phyloP scores from a whole-genome alignment of 35 echinoderm and acorn worm species.

The Apostichopus japonicus region DNA sequence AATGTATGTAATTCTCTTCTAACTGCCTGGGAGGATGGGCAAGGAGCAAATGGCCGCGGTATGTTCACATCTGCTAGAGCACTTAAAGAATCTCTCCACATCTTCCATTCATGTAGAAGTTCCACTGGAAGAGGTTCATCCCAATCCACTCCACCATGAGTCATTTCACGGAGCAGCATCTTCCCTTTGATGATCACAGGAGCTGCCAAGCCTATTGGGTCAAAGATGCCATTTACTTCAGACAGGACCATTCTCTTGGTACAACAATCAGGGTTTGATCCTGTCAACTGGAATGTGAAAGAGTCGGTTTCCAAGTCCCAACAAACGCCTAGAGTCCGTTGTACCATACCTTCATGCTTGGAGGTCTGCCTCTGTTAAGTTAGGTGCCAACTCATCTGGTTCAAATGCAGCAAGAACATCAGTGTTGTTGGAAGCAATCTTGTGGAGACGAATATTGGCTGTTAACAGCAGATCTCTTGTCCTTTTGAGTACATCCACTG shows the following conservation, averaged over 20 bases:
- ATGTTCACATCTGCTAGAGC: slow-evolving; percentile 19
- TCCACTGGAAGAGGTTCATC: slow-evolving; percentile 44
- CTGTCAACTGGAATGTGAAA: slow-evolving; percentile 46
- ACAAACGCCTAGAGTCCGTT: slow-evolving; percentile 53
- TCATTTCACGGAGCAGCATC: slow-evolving; percentile 47
- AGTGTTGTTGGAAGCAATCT: slow-evolving; percentile 47
- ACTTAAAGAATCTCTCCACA: slow-evolving; percentile 50
- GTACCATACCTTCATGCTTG: slow-evolving; percentile 31
- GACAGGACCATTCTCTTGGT: slow-evolving; percentile 47
- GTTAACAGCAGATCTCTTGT: slow-evolving; percentile 57
- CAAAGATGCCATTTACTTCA: slow-evolving; percentile 53
- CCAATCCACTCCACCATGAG: slow-evolving; percentile 43
- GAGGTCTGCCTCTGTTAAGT: slow-evolving; percentile 43
- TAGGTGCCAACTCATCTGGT: slow-evolving; percentile 32
- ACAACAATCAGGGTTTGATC: neutral
- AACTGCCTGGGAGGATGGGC: neutral
- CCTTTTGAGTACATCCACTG: slow-evolving; percentile 55
- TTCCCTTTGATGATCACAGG: slow-evolving; percentile 64
- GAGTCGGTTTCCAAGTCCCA: slow-evolving; percentile 48
- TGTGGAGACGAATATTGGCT: slow-evolving; percentile 64
- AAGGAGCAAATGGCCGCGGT: slow-evolving; percentile 17
- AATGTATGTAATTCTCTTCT: slow-evolving; percentile 52
- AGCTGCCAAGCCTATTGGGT: slow-evolving; percentile 53
- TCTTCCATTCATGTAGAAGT: slow-evolving; percentile 32
- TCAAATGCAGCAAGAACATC: slow-evolving; percentile 62